phyloP scores from a whole-genome alignment of 1,140 invertebrate species.

The Drosophila malerkotliana region DNA sequence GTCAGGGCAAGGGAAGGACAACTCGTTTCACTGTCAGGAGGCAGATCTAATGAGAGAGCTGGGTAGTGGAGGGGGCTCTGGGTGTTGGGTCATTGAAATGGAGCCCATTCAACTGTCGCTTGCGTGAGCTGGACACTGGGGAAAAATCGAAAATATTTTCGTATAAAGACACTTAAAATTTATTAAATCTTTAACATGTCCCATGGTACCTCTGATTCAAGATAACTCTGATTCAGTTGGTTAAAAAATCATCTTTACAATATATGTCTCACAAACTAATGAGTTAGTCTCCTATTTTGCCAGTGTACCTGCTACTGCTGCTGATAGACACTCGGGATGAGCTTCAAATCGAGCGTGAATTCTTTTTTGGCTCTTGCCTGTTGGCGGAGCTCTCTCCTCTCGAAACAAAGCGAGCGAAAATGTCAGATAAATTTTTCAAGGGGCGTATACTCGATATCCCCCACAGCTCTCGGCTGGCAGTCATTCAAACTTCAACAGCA shows the following conservation, averaged over 20 bases:
- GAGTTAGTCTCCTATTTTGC: background rate
- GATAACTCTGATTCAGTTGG: too few relatives aligned
- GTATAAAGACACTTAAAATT: too few relatives aligned
- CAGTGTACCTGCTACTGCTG: conserved; percentile 26
- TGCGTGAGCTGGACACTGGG: conserved; percentile 18
- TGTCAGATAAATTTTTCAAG: conserved; percentile 57
- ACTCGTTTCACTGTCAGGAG: conserved; percentile 20
- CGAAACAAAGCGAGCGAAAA: conserved; percentile 67
- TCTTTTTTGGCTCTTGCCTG: conserved; percentile 56
- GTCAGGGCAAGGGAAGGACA: conserved; percentile 38
- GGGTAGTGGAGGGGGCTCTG: conserved; percentile 7
- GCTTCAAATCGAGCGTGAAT: conserved; percentile 73
- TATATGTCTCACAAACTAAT: background rate
- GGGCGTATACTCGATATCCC: conserved; percentile 62
- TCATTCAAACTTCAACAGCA: conserved; percentile 65
- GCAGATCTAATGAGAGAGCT: conserved; percentile 57
- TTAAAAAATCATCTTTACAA: too few relatives aligned
- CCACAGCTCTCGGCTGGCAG: conserved; percentile 52
- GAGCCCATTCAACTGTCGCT: conserved; percentile 64
- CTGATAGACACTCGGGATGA: conserved; percentile 61
- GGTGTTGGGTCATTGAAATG: conserved; percentile 60
- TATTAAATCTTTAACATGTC: too few relatives aligned
- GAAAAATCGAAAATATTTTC: background rate
- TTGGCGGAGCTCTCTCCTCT: conserved; percentile 6
- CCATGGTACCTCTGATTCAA: too few relatives aligned